Evolutionary conservation across 2,113 vertebrate species (phyloP).

Genomic region (Cinclus mexicanus): DNA sequence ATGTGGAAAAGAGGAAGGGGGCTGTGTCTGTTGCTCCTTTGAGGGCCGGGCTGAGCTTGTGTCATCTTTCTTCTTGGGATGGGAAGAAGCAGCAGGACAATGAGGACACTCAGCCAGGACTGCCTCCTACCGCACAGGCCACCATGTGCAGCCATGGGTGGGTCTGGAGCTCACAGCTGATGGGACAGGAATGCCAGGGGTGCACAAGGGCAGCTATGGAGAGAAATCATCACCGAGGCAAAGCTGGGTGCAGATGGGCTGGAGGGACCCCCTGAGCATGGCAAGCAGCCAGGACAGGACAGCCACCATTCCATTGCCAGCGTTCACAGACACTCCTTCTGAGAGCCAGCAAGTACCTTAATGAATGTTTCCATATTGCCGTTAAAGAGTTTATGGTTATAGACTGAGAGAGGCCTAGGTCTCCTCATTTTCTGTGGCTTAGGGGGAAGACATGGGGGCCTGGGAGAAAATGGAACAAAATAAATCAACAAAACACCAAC

Average conservation of each 20-base stretch:
- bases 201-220: neutral
- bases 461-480: conserved; percentile 83
- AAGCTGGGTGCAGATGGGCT: neutral
- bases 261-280: neutral
- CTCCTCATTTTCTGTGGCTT: conserved; percentile 99
- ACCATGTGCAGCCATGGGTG: neutral
- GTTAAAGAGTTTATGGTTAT: conserved; percentile 99
- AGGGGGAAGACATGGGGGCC: conserved; percentile 97
- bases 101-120: neutral
- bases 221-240: neutral
- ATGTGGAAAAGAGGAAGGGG: neutral
- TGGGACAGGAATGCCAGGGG: neutral
- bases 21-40: neutral
- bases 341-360: conserved; percentile 89
- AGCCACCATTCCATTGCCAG: conserved; percentile 78
- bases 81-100: neutral
- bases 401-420: conserved; percentile 96
- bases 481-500: conserved; percentile 72
- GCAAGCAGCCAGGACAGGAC: conserved; percentile 38
- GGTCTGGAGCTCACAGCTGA: neutral
- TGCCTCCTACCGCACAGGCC: fast-evolving
- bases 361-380: conserved; percentile 99
- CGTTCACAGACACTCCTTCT: conserved; percentile 75
- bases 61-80: neutral
- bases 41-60: neutral